Evolutionary conservation across 2,797 vertebrate species (phyloP), one percentile per base, ranked within the genome.

Genomic region (Loriculus beryllinus): DNA sequence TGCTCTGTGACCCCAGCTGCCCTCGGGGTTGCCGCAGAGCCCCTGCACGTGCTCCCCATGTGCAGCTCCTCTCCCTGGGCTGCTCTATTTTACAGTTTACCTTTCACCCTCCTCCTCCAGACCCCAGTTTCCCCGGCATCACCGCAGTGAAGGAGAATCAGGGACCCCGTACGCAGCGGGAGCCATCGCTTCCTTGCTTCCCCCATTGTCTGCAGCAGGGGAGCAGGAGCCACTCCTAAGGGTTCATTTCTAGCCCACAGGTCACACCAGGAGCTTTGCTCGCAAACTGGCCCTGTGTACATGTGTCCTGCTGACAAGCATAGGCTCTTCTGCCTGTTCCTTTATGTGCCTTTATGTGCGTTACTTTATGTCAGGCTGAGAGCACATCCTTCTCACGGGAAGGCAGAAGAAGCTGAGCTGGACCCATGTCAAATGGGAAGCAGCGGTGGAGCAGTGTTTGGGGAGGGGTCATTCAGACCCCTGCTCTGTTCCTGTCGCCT

Each of bases 1-100:
- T 47, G 68, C 93, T 81, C 5, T 51, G 86, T 49, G 65, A 71
- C 14, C 54, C 69, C 82, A 48, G 82, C 65, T 91, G 82, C 82
- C 43, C 48, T 63, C 42, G 3, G 0, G 16, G 42, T 59, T n/a
- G 31, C n/a, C 16, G n/a, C 81, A 31, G 33, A 37, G 42, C 64
- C 33, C 78, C 1, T 1, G 17, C 37, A 10, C 28, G 15, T 4
- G 0, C 17, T 72, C 20, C 29, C 47, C 3, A 6, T 10, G 0
- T 7, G 49, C 51, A 62, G 31, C 57, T 79, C 33, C 72, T 82
- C 40, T 83, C 48, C 47, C 70, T 19, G 39, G 19, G 56, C 79
- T 87, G 69, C 31, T 57, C 6, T 8, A 0, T 14, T 18, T 22
- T 4, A 25, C 1, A 17, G 9, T 48, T 62, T 15, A 3, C 49